Percentiles rank a stretch among this genome's conserved stretches.
Conservation (phyloP, 2,797 vertebrate genomes). For the Toxotes lorentzi region DNA sequence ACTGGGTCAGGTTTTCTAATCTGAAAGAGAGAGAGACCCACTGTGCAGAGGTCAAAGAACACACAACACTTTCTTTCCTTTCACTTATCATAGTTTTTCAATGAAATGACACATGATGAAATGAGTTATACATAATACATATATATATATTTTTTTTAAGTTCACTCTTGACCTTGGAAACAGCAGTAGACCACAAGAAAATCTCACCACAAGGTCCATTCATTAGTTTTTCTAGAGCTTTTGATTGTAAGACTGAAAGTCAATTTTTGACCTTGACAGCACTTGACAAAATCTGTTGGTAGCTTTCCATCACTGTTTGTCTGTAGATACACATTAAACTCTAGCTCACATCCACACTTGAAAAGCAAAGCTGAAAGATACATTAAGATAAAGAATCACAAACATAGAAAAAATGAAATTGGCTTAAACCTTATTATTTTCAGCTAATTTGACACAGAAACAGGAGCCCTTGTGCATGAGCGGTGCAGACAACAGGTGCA, state of each 20-base stretch:
- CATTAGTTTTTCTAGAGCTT: neutral
- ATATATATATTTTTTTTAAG: too few species aligned
- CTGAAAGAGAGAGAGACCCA: neutral
- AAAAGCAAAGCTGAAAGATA: neutral
- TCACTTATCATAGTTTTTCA: neutral
- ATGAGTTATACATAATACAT: neutral
- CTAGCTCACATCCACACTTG: neutral
- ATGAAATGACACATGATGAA: neutral
- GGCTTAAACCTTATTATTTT: neutral
- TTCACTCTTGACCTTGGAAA: neutral
- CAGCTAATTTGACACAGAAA: neutral
- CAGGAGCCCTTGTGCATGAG: neutral
- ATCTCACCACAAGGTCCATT: neutral
- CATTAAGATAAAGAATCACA: neutral
- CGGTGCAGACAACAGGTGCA: neutral
- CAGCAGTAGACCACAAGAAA: neutral
- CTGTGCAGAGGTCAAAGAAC: neutral
- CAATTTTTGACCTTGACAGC: neutral
- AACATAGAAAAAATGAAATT: neutral
- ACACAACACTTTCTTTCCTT: neutral
- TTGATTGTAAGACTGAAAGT: neutral
- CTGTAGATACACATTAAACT: neutral
- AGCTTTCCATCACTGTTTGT: too few species aligned
- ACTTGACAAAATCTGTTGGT: neutral
- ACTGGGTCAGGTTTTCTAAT: neutral